Conservation (phyloP, 1,140 invertebrate genomes). For the Hormaphis cornu region DNA sequence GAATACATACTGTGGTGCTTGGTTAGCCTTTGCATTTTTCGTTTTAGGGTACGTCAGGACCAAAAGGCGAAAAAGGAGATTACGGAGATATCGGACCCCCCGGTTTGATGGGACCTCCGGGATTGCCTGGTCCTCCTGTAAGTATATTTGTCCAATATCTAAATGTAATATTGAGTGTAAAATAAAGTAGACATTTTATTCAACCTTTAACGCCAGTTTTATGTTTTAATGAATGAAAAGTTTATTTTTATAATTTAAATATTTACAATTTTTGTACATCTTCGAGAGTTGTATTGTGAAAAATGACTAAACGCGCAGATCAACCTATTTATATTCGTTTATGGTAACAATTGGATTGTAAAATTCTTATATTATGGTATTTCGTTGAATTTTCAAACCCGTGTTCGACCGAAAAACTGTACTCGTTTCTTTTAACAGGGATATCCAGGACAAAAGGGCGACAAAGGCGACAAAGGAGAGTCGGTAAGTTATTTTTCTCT, state of each 20-base stretch:
- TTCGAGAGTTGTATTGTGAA: too few species aligned
- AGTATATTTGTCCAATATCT: constrained; percentile 36
- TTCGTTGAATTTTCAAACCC: too few species aligned
- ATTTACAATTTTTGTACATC: not conserved
- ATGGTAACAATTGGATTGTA: too few species aligned
- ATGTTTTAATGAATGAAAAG: too few species aligned
- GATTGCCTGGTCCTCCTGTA: constrained; percentile 68
- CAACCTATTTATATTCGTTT: too few species aligned
- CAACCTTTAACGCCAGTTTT: too few species aligned
- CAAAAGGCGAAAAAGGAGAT: constrained; percentile 80
- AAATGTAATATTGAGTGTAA: not conserved
- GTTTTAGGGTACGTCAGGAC: constrained; percentile 61
- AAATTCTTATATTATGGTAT: too few species aligned
- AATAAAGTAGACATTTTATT: too few species aligned
- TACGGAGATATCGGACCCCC: constrained; percentile 85
- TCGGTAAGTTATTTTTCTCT: constrained; percentile 81
- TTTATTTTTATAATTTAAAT: too few species aligned
- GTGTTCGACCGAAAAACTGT: too few species aligned
- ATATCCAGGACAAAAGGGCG: constrained; percentile 78
- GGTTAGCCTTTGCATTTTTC: not conserved
- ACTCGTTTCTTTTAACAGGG: constrained; percentile 51
- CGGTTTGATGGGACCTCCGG: constrained; percentile 74
- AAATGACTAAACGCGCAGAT: too few species aligned
- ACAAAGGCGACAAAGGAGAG: constrained; percentile 85
- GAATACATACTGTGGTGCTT: too few species aligned